Percentiles rank a stretch among this genome's conserved stretches.
Conservation (phyloP, 2,797 vertebrate genomes). For the Muraenolepis orangiensis region DNA sequence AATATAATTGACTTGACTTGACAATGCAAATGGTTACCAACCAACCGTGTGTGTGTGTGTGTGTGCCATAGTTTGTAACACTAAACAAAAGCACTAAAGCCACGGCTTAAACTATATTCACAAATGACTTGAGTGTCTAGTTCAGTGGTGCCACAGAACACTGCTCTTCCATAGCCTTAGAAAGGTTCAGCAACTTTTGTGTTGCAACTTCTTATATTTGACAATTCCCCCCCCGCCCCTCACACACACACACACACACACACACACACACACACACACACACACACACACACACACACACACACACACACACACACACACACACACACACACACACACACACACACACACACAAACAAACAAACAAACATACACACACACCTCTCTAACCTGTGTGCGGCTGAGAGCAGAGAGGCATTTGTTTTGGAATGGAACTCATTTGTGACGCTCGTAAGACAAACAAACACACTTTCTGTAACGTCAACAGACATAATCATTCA, state of each 20-base stretch:
- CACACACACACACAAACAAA: neutral
- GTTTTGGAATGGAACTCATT: constrained; percentile 59
- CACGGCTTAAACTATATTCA: too few relatives aligned
- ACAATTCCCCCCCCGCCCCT: neutral
- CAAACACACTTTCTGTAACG: constrained; percentile 51
- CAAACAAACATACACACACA: too few relatives aligned
- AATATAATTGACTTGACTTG: too few relatives aligned
- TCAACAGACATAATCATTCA: constrained; percentile 49
- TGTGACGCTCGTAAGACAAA: constrained; percentile 49
- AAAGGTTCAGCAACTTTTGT: neutral
- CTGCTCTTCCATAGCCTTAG: neutral
- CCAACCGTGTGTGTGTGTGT: too few relatives aligned
- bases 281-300: neutral
- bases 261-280: neutral
- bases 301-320: neutral
- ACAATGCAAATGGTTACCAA: neutral
- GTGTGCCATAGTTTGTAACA: neutral
- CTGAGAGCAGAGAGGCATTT: constrained; percentile 44
- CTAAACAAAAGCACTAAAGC: neutral
- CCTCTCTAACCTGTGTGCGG: constrained; percentile 9
- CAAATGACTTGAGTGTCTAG: too few relatives aligned
- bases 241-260: neutral
- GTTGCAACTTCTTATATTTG: neutral
- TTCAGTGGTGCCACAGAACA: neutral
- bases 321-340: neutral